Evolutionary conservation across 1,140 invertebrate genomes (phyloP), one percentile per base, ranked within the genome.

Genomic region (Eubasilissa regina): DNA sequence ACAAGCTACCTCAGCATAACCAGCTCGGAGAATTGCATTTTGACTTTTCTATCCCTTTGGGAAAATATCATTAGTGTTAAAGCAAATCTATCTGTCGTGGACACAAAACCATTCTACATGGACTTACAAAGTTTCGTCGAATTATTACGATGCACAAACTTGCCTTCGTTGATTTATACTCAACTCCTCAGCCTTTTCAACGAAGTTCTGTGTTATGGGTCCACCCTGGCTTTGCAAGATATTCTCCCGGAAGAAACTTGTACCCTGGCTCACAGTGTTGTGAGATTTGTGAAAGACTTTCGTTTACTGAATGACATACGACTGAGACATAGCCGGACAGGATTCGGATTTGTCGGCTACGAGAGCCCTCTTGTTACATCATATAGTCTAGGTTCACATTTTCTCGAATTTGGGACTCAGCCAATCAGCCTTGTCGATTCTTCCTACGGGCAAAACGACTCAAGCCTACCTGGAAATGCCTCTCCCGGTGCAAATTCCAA

Each of bases 61-160:
- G 95, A 96, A 85, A 94, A 94, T 79, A 95, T 96, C n/a, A 97
- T 97, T 84, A 96, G 95, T 58, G 95, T 97, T 0, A 96, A 96
- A 87, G 95, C 95, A 12, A 97, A 97, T 89, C 89, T 97, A 21
- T 96, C 95, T 19, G 93, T 97, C 11, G 93, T 96, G 76, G 95
- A 97, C 85, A 97, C 95, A 3, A 95, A 96, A 84, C 93, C 95
- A 4, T 97, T 96, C 86, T 97, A 97, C 87, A 93, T 94, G 17
- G 93, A 96, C 84, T 87, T 97, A 77, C 94, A 96, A 82, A 92
- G 92, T 82, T 94, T 97, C 87, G 94, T 96, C 21, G 89, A 92
- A 68, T 89, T 96, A 58, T 87, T 97, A 44, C 91, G 90, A 80
- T 92, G 92, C 84, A 90, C 91, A n/a, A 92, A 92, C 81, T 87